Conservation (phyloP, 92 coral and sea anemone species). For the Phenganax stokvisi region DNA sequence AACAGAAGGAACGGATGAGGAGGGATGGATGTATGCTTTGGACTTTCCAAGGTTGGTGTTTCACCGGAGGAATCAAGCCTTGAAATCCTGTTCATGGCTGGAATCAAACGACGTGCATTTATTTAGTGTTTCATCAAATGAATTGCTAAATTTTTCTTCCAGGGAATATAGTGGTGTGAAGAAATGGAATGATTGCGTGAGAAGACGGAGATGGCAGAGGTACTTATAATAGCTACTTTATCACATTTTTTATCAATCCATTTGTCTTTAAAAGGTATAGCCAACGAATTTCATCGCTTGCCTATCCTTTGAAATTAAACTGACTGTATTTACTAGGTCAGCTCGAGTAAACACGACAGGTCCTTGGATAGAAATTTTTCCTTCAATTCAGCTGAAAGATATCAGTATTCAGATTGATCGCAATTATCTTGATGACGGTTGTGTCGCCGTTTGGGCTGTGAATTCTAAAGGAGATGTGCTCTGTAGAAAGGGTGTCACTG, state of each 20-base stretch:
- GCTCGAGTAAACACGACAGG: slow-evolving; percentile 79
- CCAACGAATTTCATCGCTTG: too few species aligned
- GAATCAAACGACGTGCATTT: background rate
- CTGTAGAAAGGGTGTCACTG: slow-evolving; percentile 77
- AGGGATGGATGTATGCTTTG: slow-evolving; percentile 97
- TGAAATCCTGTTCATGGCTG: background rate
- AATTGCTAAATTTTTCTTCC: slow-evolving; percentile 4
- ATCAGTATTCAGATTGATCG: slow-evolving; percentile 72
- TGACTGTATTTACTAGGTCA: slow-evolving; percentile 46
- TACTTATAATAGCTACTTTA: background rate
- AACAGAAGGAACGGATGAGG: slow-evolving; percentile 70
- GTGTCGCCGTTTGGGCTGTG: slow-evolving; percentile 83
- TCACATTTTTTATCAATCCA: too few species aligned
- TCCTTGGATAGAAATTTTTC: slow-evolving; percentile 79
- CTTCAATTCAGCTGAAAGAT: slow-evolving; percentile 69
- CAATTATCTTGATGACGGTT: slow-evolving; percentile 42
- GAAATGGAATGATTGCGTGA: slow-evolving; percentile 76
- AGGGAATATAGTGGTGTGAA: slow-evolving; percentile 78
- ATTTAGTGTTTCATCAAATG: background rate
- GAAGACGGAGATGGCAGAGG: slow-evolving; percentile 93
- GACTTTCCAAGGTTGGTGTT: slow-evolving; percentile 80
- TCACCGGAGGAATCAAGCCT: background rate
- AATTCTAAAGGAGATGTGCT: slow-evolving; percentile 78
- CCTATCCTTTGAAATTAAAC: too few species aligned
- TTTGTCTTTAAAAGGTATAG: too few species aligned